Conservation (phyloP, 2,113 vertebrate species). For the Dascyllus trimaculatus region DNA sequence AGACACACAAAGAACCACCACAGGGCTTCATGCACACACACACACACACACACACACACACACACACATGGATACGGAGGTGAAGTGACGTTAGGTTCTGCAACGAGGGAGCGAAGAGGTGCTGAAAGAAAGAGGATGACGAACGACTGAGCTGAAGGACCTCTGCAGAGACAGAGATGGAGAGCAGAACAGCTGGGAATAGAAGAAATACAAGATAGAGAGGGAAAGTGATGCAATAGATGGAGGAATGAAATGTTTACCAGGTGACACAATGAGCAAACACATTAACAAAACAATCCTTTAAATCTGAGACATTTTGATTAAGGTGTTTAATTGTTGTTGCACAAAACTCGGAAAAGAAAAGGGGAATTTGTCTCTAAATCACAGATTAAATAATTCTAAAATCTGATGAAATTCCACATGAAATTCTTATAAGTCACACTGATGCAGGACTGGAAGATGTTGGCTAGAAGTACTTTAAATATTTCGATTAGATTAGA, state of each 20-base stretch:
- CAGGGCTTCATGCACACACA: too few relatives aligned
- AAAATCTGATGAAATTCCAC: constrained; percentile 7
- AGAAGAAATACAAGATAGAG: constrained; percentile 7
- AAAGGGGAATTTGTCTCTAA: too few relatives aligned
- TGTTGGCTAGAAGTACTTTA: too few relatives aligned
- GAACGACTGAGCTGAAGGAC: constrained; percentile 16
- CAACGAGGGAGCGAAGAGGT: constrained; percentile 12
- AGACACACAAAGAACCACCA: neutral
- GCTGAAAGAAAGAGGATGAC: constrained; percentile 48
- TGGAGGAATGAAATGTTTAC: too few relatives aligned
- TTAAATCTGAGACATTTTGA: too few relatives aligned
- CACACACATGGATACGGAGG: neutral
- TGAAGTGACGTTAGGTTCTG: neutral
- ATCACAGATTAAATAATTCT: too few relatives aligned
- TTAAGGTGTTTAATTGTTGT: too few relatives aligned
- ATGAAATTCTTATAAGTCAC: neutral
- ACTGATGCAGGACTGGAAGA: neutral
- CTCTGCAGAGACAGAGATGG: neutral
- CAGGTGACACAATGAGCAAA: too few relatives aligned
- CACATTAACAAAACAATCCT: neutral
- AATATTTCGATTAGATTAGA: too few relatives aligned
- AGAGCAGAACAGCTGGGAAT: constrained; percentile 20
- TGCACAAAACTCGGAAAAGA: neutral
- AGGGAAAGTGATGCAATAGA: too few relatives aligned
- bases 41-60: constrained; percentile 3